phyloP scores from a whole-genome alignment of 2,888 invertebrate genomes.

The Eledone cirrhosa region DNA sequence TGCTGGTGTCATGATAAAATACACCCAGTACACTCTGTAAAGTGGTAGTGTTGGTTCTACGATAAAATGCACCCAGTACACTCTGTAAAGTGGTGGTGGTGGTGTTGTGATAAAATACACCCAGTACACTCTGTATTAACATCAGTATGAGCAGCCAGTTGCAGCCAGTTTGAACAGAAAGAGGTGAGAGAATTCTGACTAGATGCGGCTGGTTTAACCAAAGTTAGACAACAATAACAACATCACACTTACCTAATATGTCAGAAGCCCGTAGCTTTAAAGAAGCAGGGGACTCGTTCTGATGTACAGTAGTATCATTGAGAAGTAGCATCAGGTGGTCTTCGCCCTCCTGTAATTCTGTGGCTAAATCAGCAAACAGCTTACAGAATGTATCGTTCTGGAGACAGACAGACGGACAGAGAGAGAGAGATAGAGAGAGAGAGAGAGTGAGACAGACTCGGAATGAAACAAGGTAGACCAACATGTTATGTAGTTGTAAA shows the following conservation, averaged over 20 bases:
- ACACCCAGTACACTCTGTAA: too few relatives aligned
- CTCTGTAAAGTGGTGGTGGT: too few relatives aligned
- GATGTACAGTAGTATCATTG: not conserved
- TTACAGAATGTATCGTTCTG: slow-evolving; percentile 3
- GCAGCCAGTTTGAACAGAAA: not conserved
- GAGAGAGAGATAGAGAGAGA: not conserved
- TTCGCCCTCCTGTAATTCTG: not conserved
- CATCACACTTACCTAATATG: slow-evolving; percentile 15
- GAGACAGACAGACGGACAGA: too few relatives aligned
- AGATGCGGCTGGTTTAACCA: not conserved
- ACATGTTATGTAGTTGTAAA: not conserved
- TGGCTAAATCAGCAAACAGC: not conserved
- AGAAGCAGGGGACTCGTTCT: not conserved
- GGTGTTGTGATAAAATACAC: too few relatives aligned
- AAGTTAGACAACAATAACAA: not conserved
- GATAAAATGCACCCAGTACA: too few relatives aligned
- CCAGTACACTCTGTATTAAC: not conserved
- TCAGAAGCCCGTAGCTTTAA: not conserved
- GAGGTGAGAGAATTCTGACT: too few relatives aligned
- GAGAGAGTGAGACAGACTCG: too few relatives aligned
- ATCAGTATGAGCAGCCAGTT: not conserved
- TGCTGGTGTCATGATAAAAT: too few relatives aligned
- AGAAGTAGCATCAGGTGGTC: not conserved
- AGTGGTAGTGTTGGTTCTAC: too few relatives aligned
- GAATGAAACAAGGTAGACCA: not conserved